Evolutionary conservation across 2,113 vertebrate species (phyloP).

Genomic region (Corythornis madagascariensis): DNA sequence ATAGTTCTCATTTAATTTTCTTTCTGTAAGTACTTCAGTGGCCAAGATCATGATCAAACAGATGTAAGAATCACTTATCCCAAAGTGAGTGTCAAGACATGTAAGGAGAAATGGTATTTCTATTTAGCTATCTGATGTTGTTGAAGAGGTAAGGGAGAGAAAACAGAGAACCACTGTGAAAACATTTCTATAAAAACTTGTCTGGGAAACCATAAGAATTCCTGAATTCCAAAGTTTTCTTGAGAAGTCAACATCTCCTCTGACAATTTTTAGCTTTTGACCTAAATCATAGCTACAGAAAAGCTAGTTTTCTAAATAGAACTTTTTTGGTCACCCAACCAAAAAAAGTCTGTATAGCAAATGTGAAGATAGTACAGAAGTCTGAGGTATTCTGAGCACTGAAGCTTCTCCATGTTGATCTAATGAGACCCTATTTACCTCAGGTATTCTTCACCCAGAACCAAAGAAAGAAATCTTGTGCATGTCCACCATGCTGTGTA

Average conservation of each 20-base stretch:
- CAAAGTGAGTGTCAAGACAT: not conserved
- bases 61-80: not conserved
- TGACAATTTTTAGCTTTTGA: not conserved
- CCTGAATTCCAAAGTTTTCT: not conserved
- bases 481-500: not conserved
- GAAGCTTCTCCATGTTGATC: not conserved
- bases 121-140: not conserved
- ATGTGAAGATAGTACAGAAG: not conserved
- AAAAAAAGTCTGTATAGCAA: not conserved
- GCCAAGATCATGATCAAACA: not conserved
- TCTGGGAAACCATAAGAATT: not conserved
- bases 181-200: not conserved
- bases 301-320: rapidly evolving
- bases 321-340: not conserved
- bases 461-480: not conserved
- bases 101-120: not conserved
- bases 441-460: not conserved
- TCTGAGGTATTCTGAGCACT: not conserved
- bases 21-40: not conserved
- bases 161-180: not conserved
- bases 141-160: not conserved
- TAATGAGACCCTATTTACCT: not conserved
- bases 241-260: not conserved
- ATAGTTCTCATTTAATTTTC: not conserved
- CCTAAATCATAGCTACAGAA: not conserved